A percentile compares a stretch with the other conserved stretches of the same genome.
These are phyloP conservation scores for Cebidichthys violaceus DNA, from an alignment of 2,113 vertebrate genomes.

Conservation along the genomic window DNA sequence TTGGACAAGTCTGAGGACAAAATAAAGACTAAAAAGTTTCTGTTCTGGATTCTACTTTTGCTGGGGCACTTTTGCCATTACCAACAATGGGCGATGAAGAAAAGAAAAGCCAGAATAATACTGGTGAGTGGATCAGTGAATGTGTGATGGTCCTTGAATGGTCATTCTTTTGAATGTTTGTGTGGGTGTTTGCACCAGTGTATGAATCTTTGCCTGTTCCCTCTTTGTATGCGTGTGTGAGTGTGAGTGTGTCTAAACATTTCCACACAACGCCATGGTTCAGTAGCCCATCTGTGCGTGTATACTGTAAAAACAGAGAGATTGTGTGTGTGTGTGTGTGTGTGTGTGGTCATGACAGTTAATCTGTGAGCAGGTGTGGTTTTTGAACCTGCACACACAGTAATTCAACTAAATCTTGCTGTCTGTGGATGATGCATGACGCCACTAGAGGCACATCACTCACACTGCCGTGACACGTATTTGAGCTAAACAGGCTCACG, in stretches of 20 bases:
- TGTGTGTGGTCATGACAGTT: conserved; percentile 42
- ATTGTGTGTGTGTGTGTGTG: no score
- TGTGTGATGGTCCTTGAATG: neutral
- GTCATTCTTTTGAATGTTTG: conserved; percentile 1
- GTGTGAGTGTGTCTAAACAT: neutral
- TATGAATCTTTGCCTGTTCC: neutral
- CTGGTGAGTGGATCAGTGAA: neutral
- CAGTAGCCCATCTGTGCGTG: conserved; percentile 10
- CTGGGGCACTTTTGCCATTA: neutral
- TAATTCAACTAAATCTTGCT: conserved; percentile 62
- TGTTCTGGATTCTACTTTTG: neutral
- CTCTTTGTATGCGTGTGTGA: neutral
- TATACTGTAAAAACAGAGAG: conserved; percentile 10
- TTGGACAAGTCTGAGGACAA: no score
- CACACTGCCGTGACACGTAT: conserved; percentile 58
- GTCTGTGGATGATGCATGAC: conserved; percentile 67
- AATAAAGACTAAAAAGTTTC: neutral
- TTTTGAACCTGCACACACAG: conserved; percentile 48
- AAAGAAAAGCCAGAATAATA: neutral
- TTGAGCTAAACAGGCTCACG: conserved; percentile 33
- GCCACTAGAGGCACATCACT: conserved; percentile 60
- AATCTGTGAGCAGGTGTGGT: conserved; percentile 64
- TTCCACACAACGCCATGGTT: conserved; percentile 6
- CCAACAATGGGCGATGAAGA: neutral
- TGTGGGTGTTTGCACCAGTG: conserved; percentile 5